Conservation (phyloP, 1,140 invertebrate genomes). For the Drosophila prosaltans region DNA sequence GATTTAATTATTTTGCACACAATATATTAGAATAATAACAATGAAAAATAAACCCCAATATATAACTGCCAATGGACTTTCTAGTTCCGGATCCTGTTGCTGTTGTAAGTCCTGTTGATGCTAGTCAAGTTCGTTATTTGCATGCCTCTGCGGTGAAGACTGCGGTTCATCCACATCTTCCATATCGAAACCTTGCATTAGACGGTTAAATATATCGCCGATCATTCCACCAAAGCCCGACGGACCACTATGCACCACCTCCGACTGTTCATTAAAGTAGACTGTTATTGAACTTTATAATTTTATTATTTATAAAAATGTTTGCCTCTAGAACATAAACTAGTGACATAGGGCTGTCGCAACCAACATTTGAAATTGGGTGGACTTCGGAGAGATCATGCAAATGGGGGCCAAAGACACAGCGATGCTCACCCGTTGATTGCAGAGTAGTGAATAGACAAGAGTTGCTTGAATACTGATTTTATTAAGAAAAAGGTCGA, state of each 20-base stretch:
- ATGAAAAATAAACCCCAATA: constrained; percentile 48
- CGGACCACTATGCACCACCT: constrained; percentile 39
- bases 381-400: too few relatives aligned
- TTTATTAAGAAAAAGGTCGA: too few relatives aligned
- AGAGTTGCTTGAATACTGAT: too few relatives aligned
- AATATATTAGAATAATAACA: constrained; percentile 66
- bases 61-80: constrained; percentile 26
- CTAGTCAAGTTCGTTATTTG: constrained; percentile 65
- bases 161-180: constrained; percentile 58
- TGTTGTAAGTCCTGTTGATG: constrained; percentile 20
- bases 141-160: constrained; percentile 22
- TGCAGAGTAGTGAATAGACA: too few relatives aligned
- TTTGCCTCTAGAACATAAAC: too few relatives aligned
- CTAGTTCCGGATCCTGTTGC: neutral
- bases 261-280: constrained; percentile 72
- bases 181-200: constrained; percentile 78
- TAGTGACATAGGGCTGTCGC: too few relatives aligned
- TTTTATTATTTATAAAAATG: too few relatives aligned
- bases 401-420: too few relatives aligned
- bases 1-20: constrained; percentile 32
- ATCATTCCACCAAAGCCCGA: constrained; percentile 77
- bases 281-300: neutral
- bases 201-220: constrained; percentile 74
- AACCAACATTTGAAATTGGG: too few relatives aligned
- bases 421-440: too few relatives aligned